Conservation (phyloP, 1,140 invertebrate genomes). For the Heliconius hewitsoni region DNA sequence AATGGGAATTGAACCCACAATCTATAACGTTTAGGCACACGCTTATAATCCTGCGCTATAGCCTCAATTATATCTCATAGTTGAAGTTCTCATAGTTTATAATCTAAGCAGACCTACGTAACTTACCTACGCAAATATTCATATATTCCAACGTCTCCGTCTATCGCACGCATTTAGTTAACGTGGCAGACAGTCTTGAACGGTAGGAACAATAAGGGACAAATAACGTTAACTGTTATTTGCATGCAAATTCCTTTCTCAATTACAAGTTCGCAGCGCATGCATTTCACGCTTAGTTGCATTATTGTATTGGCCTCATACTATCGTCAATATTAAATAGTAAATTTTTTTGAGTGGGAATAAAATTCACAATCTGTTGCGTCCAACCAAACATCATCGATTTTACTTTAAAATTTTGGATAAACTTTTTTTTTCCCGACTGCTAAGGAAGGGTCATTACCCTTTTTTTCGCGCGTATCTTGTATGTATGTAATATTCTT, state of each 20-base stretch:
- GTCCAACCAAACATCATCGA: no score
- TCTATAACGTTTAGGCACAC: no score
- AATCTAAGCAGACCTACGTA: background rate
- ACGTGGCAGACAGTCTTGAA: slow-evolving; percentile 7
- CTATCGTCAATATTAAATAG: background rate
- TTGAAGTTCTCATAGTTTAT: background rate
- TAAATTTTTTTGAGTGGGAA: no score
- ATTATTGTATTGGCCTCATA: slow-evolving; percentile 27
- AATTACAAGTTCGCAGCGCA: slow-evolving; percentile 30
- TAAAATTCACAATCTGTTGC: no score
- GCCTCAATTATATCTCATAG: background rate
- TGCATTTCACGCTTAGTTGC: slow-evolving; percentile 31
- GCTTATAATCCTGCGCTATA: no score
- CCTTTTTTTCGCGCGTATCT: no score
- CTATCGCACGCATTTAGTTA: slow-evolving; percentile 5
- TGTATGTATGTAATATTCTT: no score
- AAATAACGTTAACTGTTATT: slow-evolving; percentile 25
- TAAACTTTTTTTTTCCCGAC: no score
- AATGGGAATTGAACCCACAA: no score
- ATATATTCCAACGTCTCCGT: background rate
- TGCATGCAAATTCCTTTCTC: slow-evolving; percentile 32
- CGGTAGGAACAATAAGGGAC: slow-evolving; percentile 15
- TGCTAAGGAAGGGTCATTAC: no score
- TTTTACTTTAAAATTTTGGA: no score
- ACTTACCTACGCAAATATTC: background rate